Percentiles rank a stretch among this genome's conserved stretches.
These are phyloP conservation scores for Callocephalon fimbriatum DNA, from an alignment of 2,113 vertebrate genomes.

Conservation along the genomic window DNA sequence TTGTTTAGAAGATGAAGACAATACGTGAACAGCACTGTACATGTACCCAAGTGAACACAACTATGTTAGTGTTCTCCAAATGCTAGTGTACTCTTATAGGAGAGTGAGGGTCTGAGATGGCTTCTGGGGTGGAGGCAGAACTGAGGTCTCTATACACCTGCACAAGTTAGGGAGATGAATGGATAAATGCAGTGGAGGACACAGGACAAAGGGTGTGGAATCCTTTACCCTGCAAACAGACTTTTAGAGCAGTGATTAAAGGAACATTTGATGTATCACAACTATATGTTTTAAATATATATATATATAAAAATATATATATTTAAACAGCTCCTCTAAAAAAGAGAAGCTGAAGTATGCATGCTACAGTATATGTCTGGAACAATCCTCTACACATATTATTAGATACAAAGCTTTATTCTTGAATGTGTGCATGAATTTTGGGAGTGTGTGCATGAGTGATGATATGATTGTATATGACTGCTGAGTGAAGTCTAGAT, in stretches of 20 bases:
- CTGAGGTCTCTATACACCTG: not conserved
- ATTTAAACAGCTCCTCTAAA: not conserved
- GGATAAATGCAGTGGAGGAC: not conserved
- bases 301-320: not conserved
- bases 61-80: not conserved
- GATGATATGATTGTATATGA: conserved; percentile 7
- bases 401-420: not conserved
- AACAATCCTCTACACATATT: not conserved
- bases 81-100: not conserved
- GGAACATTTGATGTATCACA: not conserved
- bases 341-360: not conserved
- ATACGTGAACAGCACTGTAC: not conserved
- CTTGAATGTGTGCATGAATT: not conserved
- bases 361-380: not conserved
- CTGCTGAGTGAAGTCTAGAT: conserved; percentile 19
- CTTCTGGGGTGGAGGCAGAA: not conserved
- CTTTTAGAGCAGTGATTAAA: not conserved
- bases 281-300: not conserved
- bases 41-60: not conserved
- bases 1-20: not conserved
- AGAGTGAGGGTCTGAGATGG: not conserved
- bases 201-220: not conserved
- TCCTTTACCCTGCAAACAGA: not conserved
- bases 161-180: not conserved
- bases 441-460: not conserved